Percentiles rank a stretch among this genome's conserved stretches.
These are phyloP conservation scores for Heliopora coerulea DNA, from an alignment of 92 coral and sea anemone genomes.

Conservation along the genomic window DNA sequence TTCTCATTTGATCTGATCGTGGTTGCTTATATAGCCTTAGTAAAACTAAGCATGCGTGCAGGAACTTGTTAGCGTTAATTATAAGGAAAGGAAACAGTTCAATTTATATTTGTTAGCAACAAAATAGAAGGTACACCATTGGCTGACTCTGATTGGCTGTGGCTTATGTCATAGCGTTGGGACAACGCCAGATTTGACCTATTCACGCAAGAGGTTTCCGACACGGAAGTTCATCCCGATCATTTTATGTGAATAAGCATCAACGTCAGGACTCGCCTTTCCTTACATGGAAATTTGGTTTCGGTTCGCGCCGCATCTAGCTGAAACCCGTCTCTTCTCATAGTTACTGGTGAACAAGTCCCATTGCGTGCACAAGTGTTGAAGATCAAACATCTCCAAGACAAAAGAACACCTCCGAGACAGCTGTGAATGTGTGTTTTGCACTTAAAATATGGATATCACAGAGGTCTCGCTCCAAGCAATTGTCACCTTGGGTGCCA, in stretches of 20 bases:
- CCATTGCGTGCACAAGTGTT: neutral
- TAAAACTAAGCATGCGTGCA: neutral
- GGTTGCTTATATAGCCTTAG: too few relatives aligned
- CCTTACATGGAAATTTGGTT: too few relatives aligned
- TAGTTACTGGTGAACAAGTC: neutral
- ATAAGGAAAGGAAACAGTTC: slow-evolving; percentile 2
- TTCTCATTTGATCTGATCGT: too few relatives aligned
- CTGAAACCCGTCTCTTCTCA: too few relatives aligned
- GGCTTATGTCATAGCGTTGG: neutral
- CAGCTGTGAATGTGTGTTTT: neutral
- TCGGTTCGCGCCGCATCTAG: too few relatives aligned
- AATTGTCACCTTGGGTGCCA: neutral
- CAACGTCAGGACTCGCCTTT: too few relatives aligned
- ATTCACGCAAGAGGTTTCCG: neutral
- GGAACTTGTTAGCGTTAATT: slow-evolving; percentile 19
- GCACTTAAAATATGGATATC: neutral
- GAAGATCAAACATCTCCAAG: neutral
- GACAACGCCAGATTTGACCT: neutral
- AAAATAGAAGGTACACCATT: neutral
- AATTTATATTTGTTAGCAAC: slow-evolving; percentile 2
- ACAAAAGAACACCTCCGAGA: neutral
- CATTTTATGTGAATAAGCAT: too few relatives aligned
- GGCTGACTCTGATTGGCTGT: neutral
- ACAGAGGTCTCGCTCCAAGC: neutral
- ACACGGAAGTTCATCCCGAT: neutral